These are phyloP conservation scores for Hylaeus volcanicus DNA, from an alignment of 1,140 invertebrate genomes.

Conservation along the genomic window DNA sequence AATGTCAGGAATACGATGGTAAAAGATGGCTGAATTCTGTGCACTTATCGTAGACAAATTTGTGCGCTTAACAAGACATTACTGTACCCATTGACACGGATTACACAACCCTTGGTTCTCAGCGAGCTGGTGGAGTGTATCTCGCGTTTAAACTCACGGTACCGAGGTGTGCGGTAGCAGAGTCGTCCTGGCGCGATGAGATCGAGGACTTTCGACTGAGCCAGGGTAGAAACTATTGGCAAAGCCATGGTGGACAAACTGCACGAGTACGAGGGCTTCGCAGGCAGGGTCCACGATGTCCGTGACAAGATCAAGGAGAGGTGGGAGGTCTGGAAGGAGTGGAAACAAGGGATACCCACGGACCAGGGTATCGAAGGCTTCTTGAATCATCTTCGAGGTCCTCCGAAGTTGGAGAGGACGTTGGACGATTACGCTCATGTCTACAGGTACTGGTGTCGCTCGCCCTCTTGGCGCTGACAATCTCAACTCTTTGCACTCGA, in stretches of 20 bases:
- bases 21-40: no score
- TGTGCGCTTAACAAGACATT: no score
- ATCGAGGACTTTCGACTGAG: slow-evolving; percentile 4
- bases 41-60: no score
- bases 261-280: slow-evolving; percentile 88
- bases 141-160: no score
- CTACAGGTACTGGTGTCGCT: slow-evolving; percentile 83
- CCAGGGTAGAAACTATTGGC: neutral
- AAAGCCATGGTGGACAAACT: slow-evolving; percentile 85
- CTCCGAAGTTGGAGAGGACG: slow-evolving; percentile 76
- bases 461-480: no score
- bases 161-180: no score
- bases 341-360: slow-evolving; percentile 79
- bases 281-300: slow-evolving; percentile 86
- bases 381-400: slow-evolving; percentile 75
- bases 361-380: slow-evolving; percentile 75
- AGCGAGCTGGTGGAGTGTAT: no score
- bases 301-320: slow-evolving; percentile 84
- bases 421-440: slow-evolving; percentile 86
- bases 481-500: no score
- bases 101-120: no score
- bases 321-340: slow-evolving; percentile 83
- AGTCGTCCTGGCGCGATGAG: slow-evolving; percentile 1
- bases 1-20: no score
- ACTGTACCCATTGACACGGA: no score